These are phyloP conservation scores for Engystomops pustulosus DNA, from an alignment of 2,113 vertebrate species.

Conservation along the genomic window DNA sequence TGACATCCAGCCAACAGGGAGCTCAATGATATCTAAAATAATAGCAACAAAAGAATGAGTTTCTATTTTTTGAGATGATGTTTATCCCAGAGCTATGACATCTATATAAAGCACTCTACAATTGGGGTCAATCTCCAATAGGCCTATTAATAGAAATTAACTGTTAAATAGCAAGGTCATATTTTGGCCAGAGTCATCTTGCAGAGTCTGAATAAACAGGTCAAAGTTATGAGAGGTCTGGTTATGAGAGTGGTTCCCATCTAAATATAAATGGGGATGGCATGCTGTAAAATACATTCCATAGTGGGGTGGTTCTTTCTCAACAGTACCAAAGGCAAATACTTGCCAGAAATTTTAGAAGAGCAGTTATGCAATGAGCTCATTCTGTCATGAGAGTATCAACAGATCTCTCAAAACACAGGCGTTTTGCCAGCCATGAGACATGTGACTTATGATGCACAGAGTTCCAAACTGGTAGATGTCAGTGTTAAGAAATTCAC, in stretches of 20 bases:
- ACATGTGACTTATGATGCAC: conserved; percentile 19
- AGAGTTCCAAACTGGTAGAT: neutral
- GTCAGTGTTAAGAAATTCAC: neutral
- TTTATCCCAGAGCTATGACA: conserved; percentile 52
- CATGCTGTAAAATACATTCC: conserved; percentile 47
- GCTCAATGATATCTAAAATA: conserved; percentile 41
- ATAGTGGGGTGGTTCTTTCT: conserved; percentile 48
- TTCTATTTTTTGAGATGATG: conserved; percentile 54
- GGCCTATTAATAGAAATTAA: conserved; percentile 50
- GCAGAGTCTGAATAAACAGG: conserved; percentile 42
- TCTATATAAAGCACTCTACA: conserved; percentile 50
- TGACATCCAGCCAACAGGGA: conserved; percentile 23
- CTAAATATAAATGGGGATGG: conserved; percentile 51
- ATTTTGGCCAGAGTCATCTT: conserved; percentile 40
- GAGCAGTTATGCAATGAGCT: conserved; percentile 49
- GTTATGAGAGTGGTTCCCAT: conserved; percentile 39
- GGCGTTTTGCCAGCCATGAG: conserved; percentile 23
- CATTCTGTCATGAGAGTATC: conserved; percentile 40
- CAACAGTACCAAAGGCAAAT: neutral
- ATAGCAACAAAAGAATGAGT: conserved; percentile 20
- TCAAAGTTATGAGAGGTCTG: conserved; percentile 39
- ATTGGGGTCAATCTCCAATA: conserved; percentile 20
- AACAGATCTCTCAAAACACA: conserved; percentile 38
- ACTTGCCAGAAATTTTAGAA: conserved; percentile 54
- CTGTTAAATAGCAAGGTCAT: conserved; percentile 45